Evolutionary conservation across 2,888 invertebrate genomes (phyloP), one percentile per base, ranked within the genome.

Genomic region (Branchellion lobata): DNA sequence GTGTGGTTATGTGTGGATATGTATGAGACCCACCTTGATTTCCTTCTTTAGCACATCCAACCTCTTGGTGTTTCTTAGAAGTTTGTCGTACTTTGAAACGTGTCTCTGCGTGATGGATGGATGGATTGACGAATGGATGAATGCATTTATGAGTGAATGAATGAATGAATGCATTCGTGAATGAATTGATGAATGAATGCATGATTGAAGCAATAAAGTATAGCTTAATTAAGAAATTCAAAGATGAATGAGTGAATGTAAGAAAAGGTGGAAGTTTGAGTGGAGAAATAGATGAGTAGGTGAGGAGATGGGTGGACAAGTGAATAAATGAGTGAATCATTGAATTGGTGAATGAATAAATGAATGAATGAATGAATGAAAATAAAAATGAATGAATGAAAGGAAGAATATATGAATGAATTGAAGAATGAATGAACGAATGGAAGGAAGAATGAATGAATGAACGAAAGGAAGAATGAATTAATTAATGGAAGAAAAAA

Each of bases 21-120:
- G n/a, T 29, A 77, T 14, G 24, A 73, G 34, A 81, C 86, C 86
- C 87, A 92, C 92, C 90, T 92, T 92, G 82, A 93, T 89, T 87
- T 93, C 93, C 85, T 92, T 92, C 79, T 93, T 87, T 68, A 93
- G 90, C 51, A 92, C 91, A 86, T 93, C 93, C 82, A 91, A 91
- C 84, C 92, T 89, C 75, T 91, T 90, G 79, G 91, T 91, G 84
- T 90, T 90, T 78, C 91, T 91, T 83, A 93, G 89, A 82, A 92
- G 89, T 85, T 91, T 91, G 84, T 91, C 91, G 86, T 92, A 93
- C 86, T 92, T 91, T 87, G 91, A 91, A 85, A 92, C 91, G 85
- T 91, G 92, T 90, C 91, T 91, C 93, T 93, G 90, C 89, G 86
- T 82, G 24, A 29, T 69, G 21, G 8, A 27, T 29, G 27, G 29